These are phyloP conservation scores for Eupithecia dodoneata DNA, from an alignment of 2,888 invertebrate genomes.

Conservation along the genomic window DNA sequence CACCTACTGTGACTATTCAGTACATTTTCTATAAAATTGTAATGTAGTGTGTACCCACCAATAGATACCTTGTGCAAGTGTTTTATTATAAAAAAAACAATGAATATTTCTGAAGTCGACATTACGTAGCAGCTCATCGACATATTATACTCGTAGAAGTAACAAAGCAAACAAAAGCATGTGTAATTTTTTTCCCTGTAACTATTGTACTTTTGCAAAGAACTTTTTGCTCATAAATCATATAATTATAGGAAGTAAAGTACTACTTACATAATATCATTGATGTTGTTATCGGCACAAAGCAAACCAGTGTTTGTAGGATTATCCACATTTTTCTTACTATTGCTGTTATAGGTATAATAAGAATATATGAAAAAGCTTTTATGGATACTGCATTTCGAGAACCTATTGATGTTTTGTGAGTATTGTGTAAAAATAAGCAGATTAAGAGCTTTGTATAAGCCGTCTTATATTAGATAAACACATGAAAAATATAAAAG, in stretches of 20 bases:
- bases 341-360: constrained; percentile 4
- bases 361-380: constrained; percentile 11
- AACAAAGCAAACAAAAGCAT: background rate
- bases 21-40: background rate
- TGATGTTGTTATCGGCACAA: constrained; percentile 17
- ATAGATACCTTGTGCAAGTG: constrained; percentile 1
- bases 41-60: background rate
- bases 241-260: constrained; percentile 15
- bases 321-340: constrained; percentile 14
- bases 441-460: constrained; percentile 63
- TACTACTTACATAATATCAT: constrained; percentile 6
- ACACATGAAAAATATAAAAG: constrained; percentile 41
- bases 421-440: constrained; percentile 41
- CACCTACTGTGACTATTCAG: background rate
- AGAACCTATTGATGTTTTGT: constrained; percentile 32
- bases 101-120: background rate
- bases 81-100: background rate
- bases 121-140: background rate
- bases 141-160: background rate
- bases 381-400: constrained; percentile 23
- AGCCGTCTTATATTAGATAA: constrained; percentile 61
- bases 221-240: constrained; percentile 27
- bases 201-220: constrained; percentile 29
- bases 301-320: constrained; percentile 15
- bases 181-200: background rate